Conservation (phyloP, 2,113 vertebrate genomes). For the Osmerus mordax region DNA sequence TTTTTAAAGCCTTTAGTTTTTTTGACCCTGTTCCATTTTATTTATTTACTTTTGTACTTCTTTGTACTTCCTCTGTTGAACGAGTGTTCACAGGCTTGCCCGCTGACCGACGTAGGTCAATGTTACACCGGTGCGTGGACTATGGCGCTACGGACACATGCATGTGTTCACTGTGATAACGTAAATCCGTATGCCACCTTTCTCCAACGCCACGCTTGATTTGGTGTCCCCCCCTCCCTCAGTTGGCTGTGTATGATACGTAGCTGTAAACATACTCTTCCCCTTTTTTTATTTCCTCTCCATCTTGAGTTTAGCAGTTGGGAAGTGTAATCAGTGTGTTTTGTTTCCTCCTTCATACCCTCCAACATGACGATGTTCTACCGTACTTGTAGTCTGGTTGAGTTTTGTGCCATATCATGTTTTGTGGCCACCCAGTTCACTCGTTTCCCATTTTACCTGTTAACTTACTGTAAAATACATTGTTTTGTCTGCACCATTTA, state of each 20-base stretch:
- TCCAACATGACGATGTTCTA: conserved; percentile 44
- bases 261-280: conserved; percentile 12
- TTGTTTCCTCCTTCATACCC: conserved; percentile 21
- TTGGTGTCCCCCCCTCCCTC: conserved; percentile 56
- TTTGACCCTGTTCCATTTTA: conserved; percentile 47
- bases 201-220: background rate
- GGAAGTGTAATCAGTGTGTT: conserved; percentile 26
- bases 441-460: conserved; percentile 64
- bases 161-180: conserved; percentile 58
- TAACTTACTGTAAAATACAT: conserved; percentile 61
- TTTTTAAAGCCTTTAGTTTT: conserved; percentile 26
- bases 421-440: conserved; percentile 33
- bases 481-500: conserved; percentile 51
- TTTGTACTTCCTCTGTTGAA: conserved; percentile 57
- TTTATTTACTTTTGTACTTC: conserved; percentile 68
- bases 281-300: conserved; percentile 6
- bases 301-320: conserved; percentile 27
- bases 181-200: conserved; percentile 21
- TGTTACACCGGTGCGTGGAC: conserved; percentile 41
- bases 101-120: conserved; percentile 30
- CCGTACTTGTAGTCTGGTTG: conserved; percentile 12
- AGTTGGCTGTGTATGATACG: conserved; percentile 58
- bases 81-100: conserved; percentile 27
- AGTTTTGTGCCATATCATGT: conserved; percentile 42
- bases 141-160: conserved; percentile 49